Base-by-base conservation (phyloP, 2,113 vertebrate species). In the Antechinus stuartii region DNA sequence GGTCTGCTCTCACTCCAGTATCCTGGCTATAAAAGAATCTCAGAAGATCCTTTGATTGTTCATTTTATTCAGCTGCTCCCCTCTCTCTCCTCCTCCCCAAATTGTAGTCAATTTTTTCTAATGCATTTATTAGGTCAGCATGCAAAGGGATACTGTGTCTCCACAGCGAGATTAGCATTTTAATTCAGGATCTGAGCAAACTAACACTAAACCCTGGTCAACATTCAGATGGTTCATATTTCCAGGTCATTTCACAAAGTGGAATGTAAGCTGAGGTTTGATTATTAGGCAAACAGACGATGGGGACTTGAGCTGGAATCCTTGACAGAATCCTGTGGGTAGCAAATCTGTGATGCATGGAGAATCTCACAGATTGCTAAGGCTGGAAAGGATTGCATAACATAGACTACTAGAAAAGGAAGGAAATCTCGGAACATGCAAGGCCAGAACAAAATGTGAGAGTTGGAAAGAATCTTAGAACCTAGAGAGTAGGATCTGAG, bases 121-220 rank as follows among this genome's bases (percentile, higher is more conserved):
- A n/a, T 76, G 35, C 68, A 42, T 76, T 76, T 76, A 84, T 84
- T 84, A 84, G 68, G 68, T 42, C 68, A 84, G n/a, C 68, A 84
- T 84, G n/a, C n/a, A 84, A 84, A 84, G n/a, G 68, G n/a, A 84
- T 84, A 84, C 68, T 84, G n/a, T 84, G 68, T 84, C n/a, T 19
- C 19, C 68, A 84, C 68, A 23, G 35, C 42, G 19, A 84, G 68
- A 84, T 84, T 84, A 84, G 68, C n/a, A 84, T 84, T 84, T 84
- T 84, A 84, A 84, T 84, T 84, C 68, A 84, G 68, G 68, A 84
- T 84, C 68, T 84, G 19, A 84, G 19, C 68, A 84, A 84, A 84
- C 68, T 84, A 84, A 84, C n/a, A 84, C 68, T 84, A 84, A 84
- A 84, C 68, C 68, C 68, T 84, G 19, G 68, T 84, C 68, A 84